Base-by-base conservation (phyloP, 2,113 vertebrate genomes). In the Dryoscopus gambensis region DNA sequence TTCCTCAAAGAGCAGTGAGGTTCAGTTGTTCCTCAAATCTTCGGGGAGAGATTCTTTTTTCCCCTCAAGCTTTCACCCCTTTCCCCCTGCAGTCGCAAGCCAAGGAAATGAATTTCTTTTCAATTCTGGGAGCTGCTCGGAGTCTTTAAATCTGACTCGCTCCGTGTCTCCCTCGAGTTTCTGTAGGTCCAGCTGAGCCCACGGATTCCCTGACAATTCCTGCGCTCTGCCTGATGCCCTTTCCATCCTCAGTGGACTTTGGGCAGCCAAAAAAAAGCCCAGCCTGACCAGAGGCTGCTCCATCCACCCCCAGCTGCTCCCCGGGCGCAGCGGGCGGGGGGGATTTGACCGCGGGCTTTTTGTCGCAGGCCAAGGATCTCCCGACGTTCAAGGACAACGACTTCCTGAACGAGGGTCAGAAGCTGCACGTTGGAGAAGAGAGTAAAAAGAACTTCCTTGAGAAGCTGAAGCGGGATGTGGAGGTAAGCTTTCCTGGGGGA, bases 321-420 rank as follows among this genome's bases (percentile, higher is more conserved):
- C n/a, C n/a, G n/a, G n/a, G n/a, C n/a, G n/a, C n/a, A n/a, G n/a
- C 1, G 5, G 44, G 25, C 1, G 49, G 63, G 40, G n/a, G 35
- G 7, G 24, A 6, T 65, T 31, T 93, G 28, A 97, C 49, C 46
- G 0, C 30, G 13, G 55, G 55, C n/a, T 94, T 90, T 49, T 55
- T 64, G 7, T 96, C 85, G 15, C 90, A 99, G 99, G 99, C 99
- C 78, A 99, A 99, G 98, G 99, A 99, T 68, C 98, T 99, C n/a
- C 99, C 99, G 15, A 99, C 99, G 0, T 99, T 99, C 87, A 99
- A 99, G 98, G 99, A 99, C 97, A 99, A 99, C 3, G 99, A 99
- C 97, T 99, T 99, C 97, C 97, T 99, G 95, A 99, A 99, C 5
- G 99, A 99, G 97, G 99, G 99, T 30, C 99, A 99, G 94, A 99